Evolutionary conservation across 2,113 vertebrate genomes (phyloP), one percentile per base, ranked within the genome.

Genomic region (Rynchops niger): DNA sequence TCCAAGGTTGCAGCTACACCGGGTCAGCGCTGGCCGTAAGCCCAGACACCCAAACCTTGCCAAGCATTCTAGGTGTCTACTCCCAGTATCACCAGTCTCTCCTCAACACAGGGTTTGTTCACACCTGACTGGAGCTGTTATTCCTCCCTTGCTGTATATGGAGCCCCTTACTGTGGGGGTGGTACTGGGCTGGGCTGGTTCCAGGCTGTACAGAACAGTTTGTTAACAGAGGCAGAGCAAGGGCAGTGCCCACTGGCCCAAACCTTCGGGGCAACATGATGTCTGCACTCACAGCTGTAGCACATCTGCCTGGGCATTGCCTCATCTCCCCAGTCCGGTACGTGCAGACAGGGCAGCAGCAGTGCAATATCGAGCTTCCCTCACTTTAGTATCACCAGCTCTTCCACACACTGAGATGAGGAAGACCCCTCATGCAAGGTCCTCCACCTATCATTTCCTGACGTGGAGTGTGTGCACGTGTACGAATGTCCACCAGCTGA

Each of bases 391-490:
- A 47, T 79, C 88, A 43, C 53, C 76, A 26, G 29, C 80, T 76
- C 80, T 86, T 65, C 36, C 66, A 72, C 29, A 76, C 1, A 7
- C 47, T 5, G 4, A 40, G 59, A 50, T 26, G 77, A 90, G 49
- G 40, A 88, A 95, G 34, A 79, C 9, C 5, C 15, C 16, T 88
- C 36, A 30, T 36, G 12, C 23, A 30, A 81, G 20, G 50, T 66
- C 40, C 23, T 88, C 50, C 26, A 52, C 15, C 25, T 58, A 55
- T 50, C 12, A 11, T 81, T 65, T 93, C 43, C 67, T 82, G 53
- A 36, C 0, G 0, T 15, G 36, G 34, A 55, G 6, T 4, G 5
- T 52, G 20, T 77, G 71, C n/a, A 47, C 38, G 53, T n/a, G n/a
- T 16, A 74, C 2, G 1, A 93, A 45, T 2, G 1, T 30, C 26